Conservation (phyloP, 1,140 invertebrate species). For the Drusus annulatus region DNA sequence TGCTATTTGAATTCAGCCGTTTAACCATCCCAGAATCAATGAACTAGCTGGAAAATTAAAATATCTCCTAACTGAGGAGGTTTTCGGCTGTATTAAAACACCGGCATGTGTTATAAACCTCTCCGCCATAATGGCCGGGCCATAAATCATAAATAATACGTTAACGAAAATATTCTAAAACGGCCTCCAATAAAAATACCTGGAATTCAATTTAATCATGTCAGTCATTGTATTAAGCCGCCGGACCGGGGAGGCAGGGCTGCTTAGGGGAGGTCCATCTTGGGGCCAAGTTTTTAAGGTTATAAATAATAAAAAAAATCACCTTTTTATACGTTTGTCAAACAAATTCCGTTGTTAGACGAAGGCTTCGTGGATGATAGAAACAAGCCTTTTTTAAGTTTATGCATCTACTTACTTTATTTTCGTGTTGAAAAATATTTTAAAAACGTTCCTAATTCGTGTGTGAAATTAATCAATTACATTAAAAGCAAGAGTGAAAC, state of each 20-base stretch:
- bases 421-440: too few relatives aligned
- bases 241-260: not conserved
- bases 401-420: too few relatives aligned
- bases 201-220: constrained; percentile 55
- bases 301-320: too few relatives aligned
- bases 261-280: not conserved
- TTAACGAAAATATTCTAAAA: constrained; percentile 22
- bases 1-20: constrained; percentile 13
- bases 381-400: too few relatives aligned
- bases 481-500: too few relatives aligned
- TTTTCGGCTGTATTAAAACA: constrained; percentile 1
- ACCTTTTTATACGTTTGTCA: too few relatives aligned
- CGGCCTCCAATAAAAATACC: constrained; percentile 43
- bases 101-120: constrained; percentile 29
- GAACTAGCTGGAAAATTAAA: constrained; percentile 17
- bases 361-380: too few relatives aligned
- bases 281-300: too few relatives aligned
- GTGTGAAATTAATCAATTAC: too few relatives aligned
- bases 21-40: constrained; percentile 15
- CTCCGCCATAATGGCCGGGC: constrained; percentile 29
- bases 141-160: constrained; percentile 42
- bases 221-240: constrained; percentile 42
- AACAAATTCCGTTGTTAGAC: too few relatives aligned
- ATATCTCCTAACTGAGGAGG: constrained; percentile 6
- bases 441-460: too few relatives aligned